A percentile compares a stretch with the other conserved stretches of the same genome.
Evolutionary conservation across 2,113 vertebrate genomes (phyloP).

Genomic region (Dromas ardeola): DNA sequence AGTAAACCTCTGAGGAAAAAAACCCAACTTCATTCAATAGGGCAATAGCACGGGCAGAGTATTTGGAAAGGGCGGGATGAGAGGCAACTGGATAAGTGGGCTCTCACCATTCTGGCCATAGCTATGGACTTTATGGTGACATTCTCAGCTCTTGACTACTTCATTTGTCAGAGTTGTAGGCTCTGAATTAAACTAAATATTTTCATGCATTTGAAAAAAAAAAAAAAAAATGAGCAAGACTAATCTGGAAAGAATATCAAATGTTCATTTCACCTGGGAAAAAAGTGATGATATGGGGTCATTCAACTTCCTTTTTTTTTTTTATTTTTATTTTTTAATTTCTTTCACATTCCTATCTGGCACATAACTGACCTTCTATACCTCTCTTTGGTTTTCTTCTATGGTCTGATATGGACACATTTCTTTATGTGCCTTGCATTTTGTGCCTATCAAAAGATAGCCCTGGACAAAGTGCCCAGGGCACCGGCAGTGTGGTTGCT

Average conservation of each 20-base stretch:
- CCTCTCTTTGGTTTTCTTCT: not conserved
- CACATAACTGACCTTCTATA: not conserved
- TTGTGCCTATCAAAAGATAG: not conserved
- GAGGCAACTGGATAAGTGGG: rapidly evolving
- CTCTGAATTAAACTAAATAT: not conserved
- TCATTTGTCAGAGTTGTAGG: not conserved
- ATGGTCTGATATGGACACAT: not conserved
- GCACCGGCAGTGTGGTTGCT: not conserved
- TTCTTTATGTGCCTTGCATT: not conserved
- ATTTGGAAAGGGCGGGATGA: not conserved
- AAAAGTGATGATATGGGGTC: rapidly evolving
- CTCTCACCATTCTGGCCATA: not conserved
- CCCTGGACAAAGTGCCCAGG: not conserved
- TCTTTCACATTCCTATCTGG: not conserved
- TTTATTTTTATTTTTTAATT: no score
- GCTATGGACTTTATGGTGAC: not conserved
- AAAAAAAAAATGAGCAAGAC: not conserved
- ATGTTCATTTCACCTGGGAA: not conserved
- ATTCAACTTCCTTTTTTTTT: not conserved
- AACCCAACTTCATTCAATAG: not conserved
- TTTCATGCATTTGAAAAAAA: not conserved
- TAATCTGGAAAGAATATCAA: not conserved
- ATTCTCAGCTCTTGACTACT: not conserved
- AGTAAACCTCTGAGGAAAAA: not conserved
- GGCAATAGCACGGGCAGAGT: not conserved